Evolutionary conservation across 1,140 invertebrate genomes (phyloP).

Genomic region (Heterodera carotae): DNA sequence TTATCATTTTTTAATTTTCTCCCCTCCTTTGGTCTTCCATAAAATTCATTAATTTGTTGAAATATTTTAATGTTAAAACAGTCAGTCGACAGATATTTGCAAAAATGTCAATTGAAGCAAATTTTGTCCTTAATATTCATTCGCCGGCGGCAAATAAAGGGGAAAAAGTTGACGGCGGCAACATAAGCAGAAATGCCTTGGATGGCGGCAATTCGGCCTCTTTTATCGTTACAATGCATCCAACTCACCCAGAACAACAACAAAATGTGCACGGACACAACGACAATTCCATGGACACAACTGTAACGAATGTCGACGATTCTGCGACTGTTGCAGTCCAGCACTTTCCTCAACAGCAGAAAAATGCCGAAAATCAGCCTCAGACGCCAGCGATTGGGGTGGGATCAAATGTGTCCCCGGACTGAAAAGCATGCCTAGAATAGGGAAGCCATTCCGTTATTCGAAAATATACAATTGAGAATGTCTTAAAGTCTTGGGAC

Average conservation of each 20-base stretch:
- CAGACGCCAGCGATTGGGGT: not conserved
- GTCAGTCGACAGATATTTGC: not conserved
- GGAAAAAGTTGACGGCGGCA: not conserved
- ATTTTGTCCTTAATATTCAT: conserved; percentile 8
- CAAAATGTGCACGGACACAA: too few relatives aligned
- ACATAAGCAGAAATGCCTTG: not conserved
- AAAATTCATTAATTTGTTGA: too few relatives aligned
- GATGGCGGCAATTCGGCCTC: not conserved
- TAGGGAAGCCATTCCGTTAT: not conserved
- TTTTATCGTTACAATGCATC: not conserved
- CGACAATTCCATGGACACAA: not conserved
- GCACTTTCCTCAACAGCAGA: not conserved
- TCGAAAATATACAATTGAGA: not conserved
- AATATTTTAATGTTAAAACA: not conserved
- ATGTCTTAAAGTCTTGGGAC: not conserved
- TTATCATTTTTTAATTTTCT: too few relatives aligned
- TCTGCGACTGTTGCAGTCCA: not conserved
- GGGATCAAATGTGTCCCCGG: not conserved
- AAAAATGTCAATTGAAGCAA: conserved; percentile 12
- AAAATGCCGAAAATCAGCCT: not conserved
- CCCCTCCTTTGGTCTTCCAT: too few relatives aligned
- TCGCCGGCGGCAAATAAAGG: not conserved
- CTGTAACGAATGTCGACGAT: not conserved
- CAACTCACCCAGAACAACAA: not conserved
- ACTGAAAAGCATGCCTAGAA: not conserved